Conservation (phyloP, 2,888 invertebrate species). For the Empis livida region DNA sequence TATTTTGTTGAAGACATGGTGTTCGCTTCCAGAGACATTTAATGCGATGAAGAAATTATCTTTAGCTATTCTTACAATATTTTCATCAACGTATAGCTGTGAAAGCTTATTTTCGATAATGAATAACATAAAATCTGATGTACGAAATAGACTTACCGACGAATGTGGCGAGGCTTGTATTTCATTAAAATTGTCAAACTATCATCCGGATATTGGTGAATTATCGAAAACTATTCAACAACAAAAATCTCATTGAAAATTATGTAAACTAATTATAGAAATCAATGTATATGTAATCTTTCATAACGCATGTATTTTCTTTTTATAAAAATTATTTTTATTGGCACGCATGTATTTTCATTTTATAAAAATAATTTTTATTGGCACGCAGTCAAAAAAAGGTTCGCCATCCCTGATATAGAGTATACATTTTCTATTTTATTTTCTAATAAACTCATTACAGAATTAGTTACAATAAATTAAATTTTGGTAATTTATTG, state of each 20-base stretch:
- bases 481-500: too few relatives aligned
- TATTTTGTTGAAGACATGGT: neutral
- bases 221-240: neutral
- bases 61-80: neutral
- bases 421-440: too few relatives aligned
- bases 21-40: slow-evolving; percentile 1
- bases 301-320: neutral
- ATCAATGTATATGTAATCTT: neutral
- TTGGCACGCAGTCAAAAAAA: neutral
- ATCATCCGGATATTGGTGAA: neutral
- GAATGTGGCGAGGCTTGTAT: neutral
- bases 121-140: neutral
- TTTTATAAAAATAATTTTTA: neutral
- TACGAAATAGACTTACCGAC: neutral
- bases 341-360: slow-evolving; percentile 1
- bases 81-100: slow-evolving; percentile 1
- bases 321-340: neutral
- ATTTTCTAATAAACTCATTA: too few relatives aligned
- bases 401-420: neutral
- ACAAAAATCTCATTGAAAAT: neutral
- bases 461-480: too few relatives aligned
- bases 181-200: neutral
- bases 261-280: neutral
- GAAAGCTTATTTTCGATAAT: neutral
- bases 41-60: neutral